A percentile compares a stretch with the other conserved stretches of the same genome.
phyloP scores from a whole-genome alignment of 2,888 invertebrate genomes.

The Drosophila infuscata region DNA sequence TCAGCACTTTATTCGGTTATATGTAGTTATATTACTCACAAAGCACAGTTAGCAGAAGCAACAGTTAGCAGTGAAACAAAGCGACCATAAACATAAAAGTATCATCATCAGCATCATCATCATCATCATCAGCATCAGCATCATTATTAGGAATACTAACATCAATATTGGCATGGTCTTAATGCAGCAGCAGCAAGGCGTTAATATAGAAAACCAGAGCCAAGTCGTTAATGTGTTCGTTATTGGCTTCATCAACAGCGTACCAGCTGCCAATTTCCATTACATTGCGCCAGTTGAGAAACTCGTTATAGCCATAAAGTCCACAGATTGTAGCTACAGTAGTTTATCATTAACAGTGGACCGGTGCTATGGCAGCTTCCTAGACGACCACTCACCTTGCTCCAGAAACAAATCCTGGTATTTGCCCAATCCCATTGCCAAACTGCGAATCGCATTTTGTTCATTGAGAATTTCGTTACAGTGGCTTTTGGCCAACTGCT shows the following conservation, averaged over 20 bases:
- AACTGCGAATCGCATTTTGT: constrained; percentile 77
- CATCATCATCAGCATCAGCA: constrained; percentile 3
- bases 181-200: constrained; percentile 76
- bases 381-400: constrained; percentile 67
- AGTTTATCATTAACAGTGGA: constrained; percentile 11
- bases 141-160: constrained; percentile 26
- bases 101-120: constrained; percentile 19
- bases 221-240: constrained; percentile 73
- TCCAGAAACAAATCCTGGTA: constrained; percentile 83
- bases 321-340: constrained; percentile 78
- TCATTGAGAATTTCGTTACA: constrained; percentile 78
- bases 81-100: neutral
- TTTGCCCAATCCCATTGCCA: constrained; percentile 75
- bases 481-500: constrained; percentile 65
- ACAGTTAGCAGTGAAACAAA: neutral
- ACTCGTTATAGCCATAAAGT: constrained; percentile 79
- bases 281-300: constrained; percentile 80
- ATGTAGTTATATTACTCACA: neutral
- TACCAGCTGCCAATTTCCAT: constrained; percentile 72
- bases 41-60: constrained; percentile 39
- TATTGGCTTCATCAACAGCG: constrained; percentile 33
- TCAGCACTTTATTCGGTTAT: constrained; percentile 67
- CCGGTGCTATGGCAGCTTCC: neutral
- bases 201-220: constrained; percentile 78
- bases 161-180: constrained; percentile 23